Conservation (phyloP, 1,140 invertebrate genomes). For the Drosophila kikkawai region DNA sequence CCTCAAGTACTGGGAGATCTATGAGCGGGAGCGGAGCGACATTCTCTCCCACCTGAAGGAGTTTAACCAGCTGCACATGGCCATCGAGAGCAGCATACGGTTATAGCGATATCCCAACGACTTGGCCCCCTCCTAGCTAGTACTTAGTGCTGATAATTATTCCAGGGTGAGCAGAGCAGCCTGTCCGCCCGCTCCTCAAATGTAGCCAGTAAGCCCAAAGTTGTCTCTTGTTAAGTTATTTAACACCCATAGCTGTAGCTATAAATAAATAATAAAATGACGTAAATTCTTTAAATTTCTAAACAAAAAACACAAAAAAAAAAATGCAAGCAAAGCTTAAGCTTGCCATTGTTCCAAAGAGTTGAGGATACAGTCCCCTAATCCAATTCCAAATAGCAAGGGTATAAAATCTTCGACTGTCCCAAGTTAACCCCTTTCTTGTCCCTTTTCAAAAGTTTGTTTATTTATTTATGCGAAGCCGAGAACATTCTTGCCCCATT, state of each 20-base stretch:
- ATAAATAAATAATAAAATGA: neutral
- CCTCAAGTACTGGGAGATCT: constrained; percentile 69
- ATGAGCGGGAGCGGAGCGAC: constrained; percentile 53
- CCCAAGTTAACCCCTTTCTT: neutral
- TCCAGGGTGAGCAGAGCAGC: constrained; percentile 14
- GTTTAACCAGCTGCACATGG: constrained; percentile 69
- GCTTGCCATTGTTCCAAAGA: neutral
- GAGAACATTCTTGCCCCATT: neutral
- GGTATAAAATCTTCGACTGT: too few species aligned
- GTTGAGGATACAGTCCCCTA: neutral
- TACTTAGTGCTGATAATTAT: constrained; percentile 29
- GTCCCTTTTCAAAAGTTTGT: neutral
- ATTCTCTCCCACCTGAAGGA: constrained; percentile 68
- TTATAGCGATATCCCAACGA: constrained; percentile 47
- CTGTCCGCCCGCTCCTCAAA: constrained; percentile 4
- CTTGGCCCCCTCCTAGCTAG: constrained; percentile 1
- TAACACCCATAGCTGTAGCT: constrained; percentile 24
- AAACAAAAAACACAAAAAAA: neutral
- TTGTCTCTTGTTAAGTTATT: constrained; percentile 46
- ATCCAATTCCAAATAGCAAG: too few species aligned
- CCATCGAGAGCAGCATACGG: constrained; percentile 68
- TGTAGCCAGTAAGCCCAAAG: constrained; percentile 48
- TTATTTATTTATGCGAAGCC: neutral
- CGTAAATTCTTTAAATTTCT: neutral
- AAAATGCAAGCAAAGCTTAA: constrained; percentile 1